Percentiles rank a stretch among this genome's conserved stretches.
These are phyloP conservation scores for Dipodomys ordii DNA, from an alignment of 2,113 vertebrate genomes.

Conservation along the genomic window DNA sequence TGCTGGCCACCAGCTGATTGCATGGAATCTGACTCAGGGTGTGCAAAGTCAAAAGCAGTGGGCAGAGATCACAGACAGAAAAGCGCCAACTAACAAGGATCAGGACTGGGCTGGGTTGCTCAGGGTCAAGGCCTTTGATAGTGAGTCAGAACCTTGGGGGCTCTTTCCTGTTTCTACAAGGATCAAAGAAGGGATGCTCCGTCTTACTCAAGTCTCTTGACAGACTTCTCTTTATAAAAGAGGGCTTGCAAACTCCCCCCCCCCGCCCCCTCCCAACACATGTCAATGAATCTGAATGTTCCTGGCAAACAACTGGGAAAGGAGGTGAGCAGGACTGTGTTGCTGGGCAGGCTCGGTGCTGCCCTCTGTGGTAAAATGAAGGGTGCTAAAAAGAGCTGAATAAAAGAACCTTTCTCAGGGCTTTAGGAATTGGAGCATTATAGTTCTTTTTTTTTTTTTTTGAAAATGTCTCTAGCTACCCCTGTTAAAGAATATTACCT, in stretches of 20 bases:
- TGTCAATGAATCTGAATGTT: neutral
- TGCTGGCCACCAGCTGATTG: constrained; percentile 37
- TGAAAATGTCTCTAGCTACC: neutral
- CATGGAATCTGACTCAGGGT: constrained; percentile 56
- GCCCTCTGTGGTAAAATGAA: neutral
- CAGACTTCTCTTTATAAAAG: neutral
- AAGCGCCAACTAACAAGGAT: neutral
- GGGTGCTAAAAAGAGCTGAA: neutral
- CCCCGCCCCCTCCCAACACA: neutral
- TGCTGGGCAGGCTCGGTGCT: neutral
- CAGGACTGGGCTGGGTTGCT: neutral
- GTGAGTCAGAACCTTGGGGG: constrained; percentile 67
- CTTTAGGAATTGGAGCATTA: neutral
- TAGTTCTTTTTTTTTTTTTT: neutral
- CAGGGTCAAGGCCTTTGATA: constrained; percentile 3
- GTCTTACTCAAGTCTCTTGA: constrained; percentile 36
- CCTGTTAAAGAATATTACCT: neutral
- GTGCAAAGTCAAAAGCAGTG: constrained; percentile 45
- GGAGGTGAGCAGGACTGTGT: neutral
- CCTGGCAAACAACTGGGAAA: neutral
- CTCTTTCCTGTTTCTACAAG: constrained; percentile 53
- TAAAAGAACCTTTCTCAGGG: neutral
- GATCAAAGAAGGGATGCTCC: constrained; percentile 52
- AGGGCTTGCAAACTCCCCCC: neutral
- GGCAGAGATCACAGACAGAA: neutral